Conservation (phyloP, 2,888 invertebrate species). For the Megaustenia siamemsis region DNA sequence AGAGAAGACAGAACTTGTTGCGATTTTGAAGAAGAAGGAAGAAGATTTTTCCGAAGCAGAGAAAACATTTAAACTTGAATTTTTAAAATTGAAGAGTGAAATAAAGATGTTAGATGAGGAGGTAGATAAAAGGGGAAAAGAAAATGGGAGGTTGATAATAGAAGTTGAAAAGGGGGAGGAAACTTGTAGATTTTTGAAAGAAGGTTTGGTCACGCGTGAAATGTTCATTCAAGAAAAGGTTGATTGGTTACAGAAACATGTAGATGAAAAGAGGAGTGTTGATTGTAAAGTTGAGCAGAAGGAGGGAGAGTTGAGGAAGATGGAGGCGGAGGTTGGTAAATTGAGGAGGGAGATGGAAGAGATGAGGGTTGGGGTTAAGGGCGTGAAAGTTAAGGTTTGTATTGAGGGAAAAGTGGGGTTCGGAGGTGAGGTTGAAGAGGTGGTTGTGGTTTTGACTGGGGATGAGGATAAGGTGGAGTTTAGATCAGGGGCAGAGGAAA, state of each 20-base stretch:
- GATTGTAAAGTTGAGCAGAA: slow-evolving; percentile 16
- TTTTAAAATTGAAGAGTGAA: slow-evolving; percentile 59
- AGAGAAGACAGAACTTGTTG: slow-evolving; percentile 40
- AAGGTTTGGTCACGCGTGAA: slow-evolving; percentile 38
- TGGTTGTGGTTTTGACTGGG: too few relatives aligned
- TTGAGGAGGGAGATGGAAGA: slow-evolving; percentile 26
- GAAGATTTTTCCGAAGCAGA: slow-evolving; percentile 42
- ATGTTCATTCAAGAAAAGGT: slow-evolving; percentile 39
- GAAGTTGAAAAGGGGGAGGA: slow-evolving; percentile 57
- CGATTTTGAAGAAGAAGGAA: slow-evolving; percentile 45
- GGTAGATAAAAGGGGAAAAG: slow-evolving; percentile 51
- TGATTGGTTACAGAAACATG: slow-evolving; percentile 1
- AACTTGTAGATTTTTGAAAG: slow-evolving; percentile 18
- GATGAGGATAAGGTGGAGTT: too few relatives aligned
- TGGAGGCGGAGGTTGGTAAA: slow-evolving; percentile 11
- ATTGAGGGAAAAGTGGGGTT: too few relatives aligned
- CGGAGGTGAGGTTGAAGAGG: too few relatives aligned
- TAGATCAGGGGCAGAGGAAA: too few relatives aligned
- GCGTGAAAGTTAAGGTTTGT: too few relatives aligned
- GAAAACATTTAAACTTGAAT: slow-evolving; percentile 47
- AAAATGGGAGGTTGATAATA: slow-evolving; percentile 55
- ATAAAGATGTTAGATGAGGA: slow-evolving; percentile 34
- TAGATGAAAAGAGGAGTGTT: background rate
- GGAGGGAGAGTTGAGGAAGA: slow-evolving; percentile 1
- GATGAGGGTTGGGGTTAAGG: too few relatives aligned